Evolutionary conservation across 2,888 invertebrate species (phyloP).

Genomic region (Dendrolimus houi): DNA sequence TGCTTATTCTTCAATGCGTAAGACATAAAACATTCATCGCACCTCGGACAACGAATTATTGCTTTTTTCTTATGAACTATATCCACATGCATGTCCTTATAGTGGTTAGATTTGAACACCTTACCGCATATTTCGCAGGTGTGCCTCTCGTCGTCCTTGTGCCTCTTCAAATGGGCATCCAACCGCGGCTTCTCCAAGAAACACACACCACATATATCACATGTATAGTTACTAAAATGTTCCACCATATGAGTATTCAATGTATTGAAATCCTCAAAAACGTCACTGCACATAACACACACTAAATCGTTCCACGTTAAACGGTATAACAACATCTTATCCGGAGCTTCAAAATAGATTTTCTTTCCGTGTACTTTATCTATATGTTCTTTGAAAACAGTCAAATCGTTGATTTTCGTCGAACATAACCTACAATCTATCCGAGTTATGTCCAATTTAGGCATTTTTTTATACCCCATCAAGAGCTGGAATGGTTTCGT

Average conservation of each 20-base stretch:
- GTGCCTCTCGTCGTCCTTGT: slow-evolving; percentile 67
- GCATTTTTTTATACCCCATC: slow-evolving; percentile 65
- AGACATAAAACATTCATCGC: slow-evolving; percentile 66
- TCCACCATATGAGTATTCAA: slow-evolving; percentile 64
- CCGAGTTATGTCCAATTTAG: slow-evolving; percentile 58
- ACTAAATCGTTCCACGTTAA: slow-evolving; percentile 61
- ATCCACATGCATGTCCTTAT: slow-evolving; percentile 65
- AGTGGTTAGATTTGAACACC: slow-evolving; percentile 61
- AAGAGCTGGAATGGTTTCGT: slow-evolving; percentile 60
- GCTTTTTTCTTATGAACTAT: slow-evolving; percentile 65
- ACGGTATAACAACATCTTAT: slow-evolving; percentile 52
- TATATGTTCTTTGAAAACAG: slow-evolving; percentile 53
- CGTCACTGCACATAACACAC: slow-evolving; percentile 61
- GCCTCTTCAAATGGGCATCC: slow-evolving; percentile 62
- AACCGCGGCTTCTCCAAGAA: slow-evolving; percentile 66
- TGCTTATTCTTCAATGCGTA: slow-evolving; percentile 61
- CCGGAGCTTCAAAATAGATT: slow-evolving; percentile 61
- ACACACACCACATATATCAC: slow-evolving; percentile 61
- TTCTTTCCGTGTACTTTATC: slow-evolving; percentile 56
- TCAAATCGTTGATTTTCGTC: slow-evolving; percentile 48
- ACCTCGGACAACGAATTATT: slow-evolving; percentile 55
- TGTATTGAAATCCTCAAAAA: slow-evolving; percentile 59
- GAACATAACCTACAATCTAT: slow-evolving; percentile 58
- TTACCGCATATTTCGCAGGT: slow-evolving; percentile 71
- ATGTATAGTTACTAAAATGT: slow-evolving; percentile 62